phyloP scores from a whole-genome alignment of 2,113 vertebrate species.

The Alouatta palliata region DNA sequence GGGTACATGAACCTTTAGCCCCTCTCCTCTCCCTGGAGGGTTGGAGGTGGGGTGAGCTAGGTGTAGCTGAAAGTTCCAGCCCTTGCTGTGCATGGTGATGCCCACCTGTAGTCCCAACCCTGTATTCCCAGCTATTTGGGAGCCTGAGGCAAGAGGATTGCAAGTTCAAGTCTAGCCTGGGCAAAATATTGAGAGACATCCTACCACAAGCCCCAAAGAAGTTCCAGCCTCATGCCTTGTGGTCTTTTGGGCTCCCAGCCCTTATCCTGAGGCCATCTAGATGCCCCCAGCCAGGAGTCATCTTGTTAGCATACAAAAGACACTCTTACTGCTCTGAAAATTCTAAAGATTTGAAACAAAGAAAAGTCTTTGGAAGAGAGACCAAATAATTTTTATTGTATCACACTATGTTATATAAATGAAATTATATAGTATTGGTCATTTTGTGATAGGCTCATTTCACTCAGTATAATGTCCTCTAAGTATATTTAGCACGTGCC shows the following conservation, averaged over 20 bases:
- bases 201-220: no score
- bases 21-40: not conserved
- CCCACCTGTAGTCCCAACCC: no score
- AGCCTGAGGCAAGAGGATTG: no score
- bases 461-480: not conserved
- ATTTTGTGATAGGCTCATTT: not conserved
- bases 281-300: not conserved
- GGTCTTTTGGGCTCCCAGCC: not conserved
- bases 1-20: not conserved
- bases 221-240: not conserved
- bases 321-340: not conserved
- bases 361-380: not conserved
- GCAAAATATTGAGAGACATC: no score
- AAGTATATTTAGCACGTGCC: not conserved
- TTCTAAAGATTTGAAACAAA: not conserved
- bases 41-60: not conserved
- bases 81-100: no score
- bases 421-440: not conserved
- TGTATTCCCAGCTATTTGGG: no score
- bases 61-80: not conserved
- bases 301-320: not conserved
- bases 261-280: not conserved
- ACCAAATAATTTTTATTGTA: not conserved
- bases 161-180: no score
- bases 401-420: not conserved